A percentile compares a stretch with the other conserved stretches of the same genome.
These are phyloP conservation scores for Scelioninae gen. 1 DNA, from an alignment of 2,888 invertebrate genomes.

Conservation along the genomic window DNA sequence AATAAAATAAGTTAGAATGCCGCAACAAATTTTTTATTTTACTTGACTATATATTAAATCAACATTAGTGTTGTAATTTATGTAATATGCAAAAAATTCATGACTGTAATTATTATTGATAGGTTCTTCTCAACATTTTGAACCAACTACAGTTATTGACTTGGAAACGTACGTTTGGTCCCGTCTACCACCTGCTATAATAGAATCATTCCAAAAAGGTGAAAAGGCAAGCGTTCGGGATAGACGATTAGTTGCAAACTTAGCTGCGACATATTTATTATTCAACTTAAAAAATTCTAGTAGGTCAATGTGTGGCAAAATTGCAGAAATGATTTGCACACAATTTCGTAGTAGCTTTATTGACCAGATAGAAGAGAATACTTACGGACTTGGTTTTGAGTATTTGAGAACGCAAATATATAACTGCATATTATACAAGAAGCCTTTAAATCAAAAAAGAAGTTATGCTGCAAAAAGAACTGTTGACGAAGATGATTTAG, in stretches of 20 bases:
- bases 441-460: not conserved
- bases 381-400: not conserved
- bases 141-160: too few species aligned
- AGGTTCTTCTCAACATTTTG: too few species aligned
- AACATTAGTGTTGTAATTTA: too few species aligned
- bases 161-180: not conserved
- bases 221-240: not conserved
- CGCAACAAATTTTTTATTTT: too few species aligned
- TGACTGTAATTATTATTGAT: too few species aligned
- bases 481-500: too few species aligned
- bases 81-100: too few species aligned
- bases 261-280: not conserved
- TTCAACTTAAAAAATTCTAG: not conserved
- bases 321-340: not conserved
- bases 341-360: not conserved
- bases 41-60: too few species aligned
- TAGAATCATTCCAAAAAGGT: not conserved
- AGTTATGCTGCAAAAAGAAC: not conserved
- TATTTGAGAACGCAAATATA: not conserved
- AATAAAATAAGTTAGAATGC: too few species aligned
- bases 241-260: not conserved
- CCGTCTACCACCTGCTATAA: not conserved
- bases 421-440: not conserved
- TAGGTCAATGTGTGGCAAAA: not conserved
- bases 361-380: not conserved